Conservation (phyloP, 2,888 invertebrate species). For the Thysanoteuthis rhombus region DNA sequence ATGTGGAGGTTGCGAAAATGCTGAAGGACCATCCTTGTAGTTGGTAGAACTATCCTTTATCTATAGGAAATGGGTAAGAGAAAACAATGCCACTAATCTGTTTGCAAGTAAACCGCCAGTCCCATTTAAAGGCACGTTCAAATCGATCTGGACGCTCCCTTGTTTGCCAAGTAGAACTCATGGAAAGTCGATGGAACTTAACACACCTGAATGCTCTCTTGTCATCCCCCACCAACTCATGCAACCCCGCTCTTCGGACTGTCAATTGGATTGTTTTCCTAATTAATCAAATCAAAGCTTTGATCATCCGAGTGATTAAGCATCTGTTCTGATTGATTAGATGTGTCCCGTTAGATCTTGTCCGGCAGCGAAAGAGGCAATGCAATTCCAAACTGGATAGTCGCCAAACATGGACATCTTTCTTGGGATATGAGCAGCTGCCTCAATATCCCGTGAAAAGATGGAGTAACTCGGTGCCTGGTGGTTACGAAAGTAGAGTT, state of each 20-base stretch:
- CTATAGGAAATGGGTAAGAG: not conserved
- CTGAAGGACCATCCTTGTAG: too few species aligned
- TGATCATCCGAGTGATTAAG: not conserved
- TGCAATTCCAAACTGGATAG: not conserved
- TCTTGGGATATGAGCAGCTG: not conserved
- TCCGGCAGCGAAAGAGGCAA: too few species aligned
- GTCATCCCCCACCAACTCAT: not conserved
- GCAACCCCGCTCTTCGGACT: not conserved
- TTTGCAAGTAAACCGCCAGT: not conserved
- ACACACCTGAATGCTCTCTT: not conserved
- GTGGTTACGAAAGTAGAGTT: not conserved
- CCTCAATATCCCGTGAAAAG: not conserved
- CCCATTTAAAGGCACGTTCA: not conserved
- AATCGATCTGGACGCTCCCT: not conserved
- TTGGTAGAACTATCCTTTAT: too few species aligned
- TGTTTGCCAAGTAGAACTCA: not conserved
- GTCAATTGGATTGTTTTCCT: constrained; percentile 12
- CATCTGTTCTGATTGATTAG: constrained; percentile 12
- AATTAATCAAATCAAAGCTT: constrained; percentile 12
- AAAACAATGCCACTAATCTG: not conserved
- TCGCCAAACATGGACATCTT: not conserved
- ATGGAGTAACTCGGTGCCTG: not conserved
- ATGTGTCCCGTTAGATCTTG: not conserved
- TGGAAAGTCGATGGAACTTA: not conserved
- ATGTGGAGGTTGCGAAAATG: too few species aligned